Conservation (phyloP, 2,888 invertebrate species). For the Lymantria monacha region DNA sequence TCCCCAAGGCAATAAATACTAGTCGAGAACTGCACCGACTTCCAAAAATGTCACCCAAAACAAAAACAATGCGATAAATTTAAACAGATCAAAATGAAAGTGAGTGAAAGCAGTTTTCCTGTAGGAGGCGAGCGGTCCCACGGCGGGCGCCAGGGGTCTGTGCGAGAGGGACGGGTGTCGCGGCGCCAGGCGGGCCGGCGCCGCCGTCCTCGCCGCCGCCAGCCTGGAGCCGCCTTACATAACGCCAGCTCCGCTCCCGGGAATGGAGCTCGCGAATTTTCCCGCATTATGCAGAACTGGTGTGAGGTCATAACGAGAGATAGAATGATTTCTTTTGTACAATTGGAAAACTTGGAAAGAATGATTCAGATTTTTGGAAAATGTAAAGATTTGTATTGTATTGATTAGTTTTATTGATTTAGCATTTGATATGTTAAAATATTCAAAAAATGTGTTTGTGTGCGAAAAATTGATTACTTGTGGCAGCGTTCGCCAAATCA, state of each 20-base stretch:
- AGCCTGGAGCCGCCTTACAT: slow-evolving; percentile 64
- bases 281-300: slow-evolving; percentile 14
- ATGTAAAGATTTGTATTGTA: not conserved
- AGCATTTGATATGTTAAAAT: no score
- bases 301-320: slow-evolving; percentile 13
- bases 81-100: slow-evolving; percentile 53
- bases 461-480: no score
- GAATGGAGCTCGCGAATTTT: slow-evolving; percentile 21
- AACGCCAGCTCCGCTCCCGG: slow-evolving; percentile 45
- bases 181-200: slow-evolving; percentile 82
- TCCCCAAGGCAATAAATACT: slow-evolving; percentile 15
- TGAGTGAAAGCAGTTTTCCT: slow-evolving; percentile 42
- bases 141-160: slow-evolving; percentile 57
- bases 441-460: no score
- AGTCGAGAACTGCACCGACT: slow-evolving; percentile 12
- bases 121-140: slow-evolving; percentile 35
- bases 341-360: not conserved
- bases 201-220: slow-evolving; percentile 71
- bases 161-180: slow-evolving; percentile 30
- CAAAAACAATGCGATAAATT: slow-evolving; percentile 51
- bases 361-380: not conserved
- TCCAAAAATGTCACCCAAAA: slow-evolving; percentile 15
- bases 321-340: slow-evolving; percentile 12
- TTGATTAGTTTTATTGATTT: no score
- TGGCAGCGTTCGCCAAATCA: no score